These are phyloP conservation scores for Meghimatium bilineatum DNA, from an alignment of 2,888 invertebrate species.

Conservation along the genomic window DNA sequence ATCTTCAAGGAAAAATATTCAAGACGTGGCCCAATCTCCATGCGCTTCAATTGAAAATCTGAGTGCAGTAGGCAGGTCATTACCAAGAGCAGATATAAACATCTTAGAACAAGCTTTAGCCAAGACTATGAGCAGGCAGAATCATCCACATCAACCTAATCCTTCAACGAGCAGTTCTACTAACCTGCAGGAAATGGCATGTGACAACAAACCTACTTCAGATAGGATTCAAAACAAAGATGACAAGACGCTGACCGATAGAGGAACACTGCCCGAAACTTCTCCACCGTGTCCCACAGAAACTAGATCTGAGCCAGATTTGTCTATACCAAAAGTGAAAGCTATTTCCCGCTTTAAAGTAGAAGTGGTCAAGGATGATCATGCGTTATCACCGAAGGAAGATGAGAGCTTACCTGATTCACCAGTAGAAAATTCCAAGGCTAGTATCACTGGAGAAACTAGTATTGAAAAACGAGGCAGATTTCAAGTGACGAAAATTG, in stretches of 20 bases:
- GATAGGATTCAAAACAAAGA: constrained; percentile 27
- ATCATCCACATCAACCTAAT: constrained; percentile 31
- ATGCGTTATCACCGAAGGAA: constrained; percentile 49
- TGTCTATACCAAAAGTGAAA: constrained; percentile 46
- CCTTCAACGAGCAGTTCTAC: constrained; percentile 38
- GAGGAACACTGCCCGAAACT: not conserved
- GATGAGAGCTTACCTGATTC: constrained; percentile 15
- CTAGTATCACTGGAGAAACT: constrained; percentile 35
- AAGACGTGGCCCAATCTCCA: constrained; percentile 51
- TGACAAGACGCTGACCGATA: constrained; percentile 37
- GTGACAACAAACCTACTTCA: not conserved
- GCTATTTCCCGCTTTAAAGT: constrained; percentile 63
- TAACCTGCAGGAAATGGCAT: constrained; percentile 38
- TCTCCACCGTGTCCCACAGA: constrained; percentile 29
- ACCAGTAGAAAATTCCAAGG: constrained; percentile 10
- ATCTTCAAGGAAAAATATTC: constrained; percentile 57
- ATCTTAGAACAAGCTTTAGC: constrained; percentile 72
- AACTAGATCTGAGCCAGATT: constrained; percentile 48
- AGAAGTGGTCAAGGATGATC: constrained; percentile 63
- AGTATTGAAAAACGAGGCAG: constrained; percentile 56
- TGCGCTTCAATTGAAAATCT: constrained; percentile 57
- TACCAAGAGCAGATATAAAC: constrained; percentile 43
- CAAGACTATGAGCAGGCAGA: constrained; percentile 68
- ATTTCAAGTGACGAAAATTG: constrained; percentile 65
- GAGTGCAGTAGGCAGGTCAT: constrained; percentile 50